Evolutionary conservation across 92 coral and sea anemone genomes (phyloP), one percentile per base, ranked within the genome.

Genomic region (Parazoanthus darwini): DNA sequence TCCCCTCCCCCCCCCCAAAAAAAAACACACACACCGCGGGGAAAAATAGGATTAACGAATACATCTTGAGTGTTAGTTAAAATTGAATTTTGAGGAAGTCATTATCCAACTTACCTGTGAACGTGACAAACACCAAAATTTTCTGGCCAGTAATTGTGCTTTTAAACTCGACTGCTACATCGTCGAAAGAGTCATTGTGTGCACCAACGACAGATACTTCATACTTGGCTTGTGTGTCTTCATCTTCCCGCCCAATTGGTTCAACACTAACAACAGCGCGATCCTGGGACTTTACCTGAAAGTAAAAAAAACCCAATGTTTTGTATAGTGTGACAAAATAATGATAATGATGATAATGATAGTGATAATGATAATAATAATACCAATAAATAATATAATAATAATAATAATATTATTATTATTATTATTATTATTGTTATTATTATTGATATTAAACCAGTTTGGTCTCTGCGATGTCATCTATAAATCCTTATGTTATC

Each of bases 121-220:
- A 97, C 8, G 98, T 83, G 10, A 95, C 96, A 39, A 89, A 89
- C 83, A 95, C 91, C 51, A 92, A 71, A 37, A 71, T 90, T 51
- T 90, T 88, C 79, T 97, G 99, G 51, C 92, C 91, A 14, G 99
- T 97, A 18, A 95, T 25, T 4, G 92, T 86, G 84, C 99, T 97
- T 72, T 88, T 92, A 18, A 97, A 89, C 79, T 95, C 99, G 15
- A 97, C 89, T 23, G 92, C 91, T 22, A 90, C 90, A 71, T 91
- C 93, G 78, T 89, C 74, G 87, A 95, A 97, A 14, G 97, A 90
- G n/a, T 92, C 93, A 22, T 89, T 89, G 81, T 89, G 88, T 1
- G 44, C n/a, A 14, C 91, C 93, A 9, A 65, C 89, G 72, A 93
- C 92, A 38, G 92, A 86, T 66, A 97, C 81, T 82, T 91, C 93